Base-by-base conservation (phyloP, 2,113 vertebrate genomes). In the Antechinus stuartii region DNA sequence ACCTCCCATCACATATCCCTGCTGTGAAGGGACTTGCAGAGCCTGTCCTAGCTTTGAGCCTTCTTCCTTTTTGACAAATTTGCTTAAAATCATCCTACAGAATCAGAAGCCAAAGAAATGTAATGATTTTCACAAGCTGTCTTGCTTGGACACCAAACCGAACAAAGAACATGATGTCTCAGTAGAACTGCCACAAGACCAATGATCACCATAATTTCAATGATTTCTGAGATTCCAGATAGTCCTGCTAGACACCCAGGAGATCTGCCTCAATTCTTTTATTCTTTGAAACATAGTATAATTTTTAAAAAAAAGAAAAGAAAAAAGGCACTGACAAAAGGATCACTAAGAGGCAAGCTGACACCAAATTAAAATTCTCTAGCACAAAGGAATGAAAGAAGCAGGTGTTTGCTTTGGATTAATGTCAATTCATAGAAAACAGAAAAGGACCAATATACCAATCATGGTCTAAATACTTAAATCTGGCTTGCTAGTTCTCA, bases 1-100 rank as follows among this genome's bases (percentile, higher is more conserved):
- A 90, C 95, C 92, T 96, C 97, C 96, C 96, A 96, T 91, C 97
- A 94, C 96, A 96, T 94, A 93, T 94, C 94, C 97, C 96, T 96
- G 96, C 98, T 96, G 95, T 93, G 96, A 97, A 90, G 92, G 96
- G 96, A 97, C 97, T 93, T 96, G 96, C 92, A 95, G 96, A 42
- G 94, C 96, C 95, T 96, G 97, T 97, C 97, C 98, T 97, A 4
- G 46, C 97, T 91, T 95, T 92, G 93, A 94, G 97, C 92, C 96
- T 96, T 98, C 96, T 97, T 97, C 96, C 96, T 96, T 98, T 97
- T 95, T 98, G 97, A 97, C 98, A 98, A 92, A 96, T 84, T 35
- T 96, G 61, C 96, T 98, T 98, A 97, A 93, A 89, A 95, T 98
- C 98, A 98, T 89, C 93, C 92, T 42, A 30, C 84, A 91, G 95